Base-by-base conservation (phyloP, 2,888 invertebrate genomes). In the Plebejus argus region DNA sequence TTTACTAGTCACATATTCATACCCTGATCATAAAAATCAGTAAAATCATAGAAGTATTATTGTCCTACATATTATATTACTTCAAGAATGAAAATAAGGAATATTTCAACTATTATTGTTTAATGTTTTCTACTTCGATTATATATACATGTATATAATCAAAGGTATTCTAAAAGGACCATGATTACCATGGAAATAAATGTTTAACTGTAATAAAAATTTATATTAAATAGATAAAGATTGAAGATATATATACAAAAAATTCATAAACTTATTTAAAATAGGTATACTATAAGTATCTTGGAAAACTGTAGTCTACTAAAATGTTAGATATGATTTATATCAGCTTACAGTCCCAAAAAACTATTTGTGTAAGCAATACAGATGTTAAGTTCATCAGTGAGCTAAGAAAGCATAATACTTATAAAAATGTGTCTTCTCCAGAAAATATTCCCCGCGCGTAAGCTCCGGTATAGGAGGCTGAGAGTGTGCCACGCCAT, bases 1-100 rank as follows among this genome's bases (percentile, higher is more conserved):
- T 61, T 58, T 61, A 23, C 61, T 61, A 61, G 61, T 61, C 61
- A 61, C 61, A 23, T 53, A 53, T 53, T 61, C 20, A 61, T 10
- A 20, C 23, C 12, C 56, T 8, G 8, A 39, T 53, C 53, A 53
- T 53, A 18, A 15, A 49, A 49, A 49, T 49, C 53, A 18, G 4
- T 18, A 53, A 53, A 53, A 23, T 23, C 23, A 61, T 23, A 12
- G 20, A 12, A 61, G 61, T 61, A 23, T 61, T 66, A 23, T 28
- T 33, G 28, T 61, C 23, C 23, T 61, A 61, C 15, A 66, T 39
- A 39, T 39, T n/a, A n/a, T 0, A 45, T 58, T 23, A 20, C 12
- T 61, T 61, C 61, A 66, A 33, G 15, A 2, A 15, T 66, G 5
- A 53, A 53, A 53, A 66, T 18, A 15, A 66, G 2, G 12, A 33